Percentiles rank a stretch among this genome's conserved stretches.
These are phyloP conservation scores for Vanessa cardui DNA, from an alignment of 2,888 invertebrate species.

Conservation along the genomic window DNA sequence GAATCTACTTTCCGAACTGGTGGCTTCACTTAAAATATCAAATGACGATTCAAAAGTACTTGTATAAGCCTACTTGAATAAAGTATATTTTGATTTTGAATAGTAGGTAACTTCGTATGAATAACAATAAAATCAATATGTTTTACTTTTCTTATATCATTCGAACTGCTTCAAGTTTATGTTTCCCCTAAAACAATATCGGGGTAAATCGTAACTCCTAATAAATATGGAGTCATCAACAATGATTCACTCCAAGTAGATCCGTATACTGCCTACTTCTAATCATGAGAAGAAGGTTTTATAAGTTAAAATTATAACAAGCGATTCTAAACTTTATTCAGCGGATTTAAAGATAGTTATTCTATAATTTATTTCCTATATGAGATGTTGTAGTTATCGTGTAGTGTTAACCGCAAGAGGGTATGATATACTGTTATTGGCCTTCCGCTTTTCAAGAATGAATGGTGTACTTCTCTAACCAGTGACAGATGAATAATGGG, in stretches of 20 bases:
- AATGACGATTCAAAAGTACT: no score
- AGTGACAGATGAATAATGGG: conserved; percentile 37
- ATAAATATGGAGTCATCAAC: conserved; percentile 51
- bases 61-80: no score
- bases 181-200: conserved; percentile 37
- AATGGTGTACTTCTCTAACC: conserved; percentile 41
- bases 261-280: conserved; percentile 34
- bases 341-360: conserved; percentile 15
- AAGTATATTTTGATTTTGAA: no score
- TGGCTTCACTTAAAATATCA: no score
- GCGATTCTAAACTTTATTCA: conserved; percentile 7
- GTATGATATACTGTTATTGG: conserved; percentile 49
- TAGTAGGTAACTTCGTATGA: background rate
- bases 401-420: conserved; percentile 43
- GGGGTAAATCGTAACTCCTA: conserved; percentile 43
- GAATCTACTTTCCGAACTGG: no score
- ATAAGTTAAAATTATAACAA: conserved; percentile 5
- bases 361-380: conserved; percentile 4
- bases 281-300: conserved; percentile 15
- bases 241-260: conserved; percentile 45
- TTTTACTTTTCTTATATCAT: conserved; percentile 20
- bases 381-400: conserved; percentile 37
- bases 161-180: conserved; percentile 25
- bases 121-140: background rate
- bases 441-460: conserved; percentile 44